Conservation (phyloP, 2,888 invertebrate species). For the Megaustenia siamemsis region DNA sequence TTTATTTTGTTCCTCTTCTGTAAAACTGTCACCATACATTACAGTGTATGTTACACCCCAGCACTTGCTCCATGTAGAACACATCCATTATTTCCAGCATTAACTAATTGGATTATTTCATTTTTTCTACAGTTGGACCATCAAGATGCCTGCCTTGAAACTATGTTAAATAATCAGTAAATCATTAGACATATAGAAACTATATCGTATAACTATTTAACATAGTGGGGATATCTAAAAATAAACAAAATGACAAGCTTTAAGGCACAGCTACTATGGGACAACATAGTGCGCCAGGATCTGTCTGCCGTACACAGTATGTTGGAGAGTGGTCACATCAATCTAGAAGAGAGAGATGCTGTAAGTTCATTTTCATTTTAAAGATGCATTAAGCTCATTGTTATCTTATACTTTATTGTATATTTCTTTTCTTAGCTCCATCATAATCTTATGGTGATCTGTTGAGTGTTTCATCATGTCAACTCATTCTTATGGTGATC, state of each 20-base stretch:
- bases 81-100: background rate
- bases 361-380: constrained; percentile 81
- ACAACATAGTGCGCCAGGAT: constrained; percentile 82
- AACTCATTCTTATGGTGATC: too few relatives aligned
- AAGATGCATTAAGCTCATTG: too few relatives aligned
- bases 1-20: too few relatives aligned
- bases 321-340: constrained; percentile 90
- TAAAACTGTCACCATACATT: too few relatives aligned
- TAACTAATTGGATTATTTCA: background rate
- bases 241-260: constrained; percentile 66
- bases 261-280: constrained; percentile 74
- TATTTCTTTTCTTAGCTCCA: too few relatives aligned
- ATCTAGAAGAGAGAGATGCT: constrained; percentile 92
- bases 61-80: too few relatives aligned
- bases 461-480: too few relatives aligned
- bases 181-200: background rate
- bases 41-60: too few relatives aligned
- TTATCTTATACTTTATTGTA: too few relatives aligned
- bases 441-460: too few relatives aligned
- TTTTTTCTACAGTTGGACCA: background rate
- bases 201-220: background rate
- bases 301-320: constrained; percentile 89
- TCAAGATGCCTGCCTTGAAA: background rate
- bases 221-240: background rate
- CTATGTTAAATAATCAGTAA: background rate